Base-by-base conservation (phyloP, 2,797 vertebrate species). In the Anabacerthia variegaticeps region DNA sequence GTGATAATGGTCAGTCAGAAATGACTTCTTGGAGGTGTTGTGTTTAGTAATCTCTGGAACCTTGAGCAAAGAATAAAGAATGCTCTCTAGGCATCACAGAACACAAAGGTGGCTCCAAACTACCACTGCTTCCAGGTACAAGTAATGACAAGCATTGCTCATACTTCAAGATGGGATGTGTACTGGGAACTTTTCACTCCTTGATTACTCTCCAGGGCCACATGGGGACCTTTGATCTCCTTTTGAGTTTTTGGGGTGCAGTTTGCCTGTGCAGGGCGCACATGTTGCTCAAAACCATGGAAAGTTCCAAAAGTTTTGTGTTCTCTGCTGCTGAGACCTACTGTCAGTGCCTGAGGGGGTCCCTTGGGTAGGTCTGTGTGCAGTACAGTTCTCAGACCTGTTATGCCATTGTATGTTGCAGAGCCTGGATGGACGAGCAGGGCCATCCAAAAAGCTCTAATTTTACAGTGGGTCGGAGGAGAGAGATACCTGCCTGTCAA, bases 371-470 rank as follows among this genome's bases (percentile, higher is more conserved):
- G 56, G 26, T 75, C 71, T 69, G 9, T 37, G 41, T 20, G 24
- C 44, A 41, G 34, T 16, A 5, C 22, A 18, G 16, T 56, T 75
- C 66, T 43, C 43, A 17, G 4, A 69, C 24, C 24, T 6, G 1
- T 43, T 73, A 12, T 12, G 21, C 37, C 18, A 11, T 2, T 12
- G 28, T 5, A 4, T 7, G 10, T 56, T 79, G 30, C 0, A 4
- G 55, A 82, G 67, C n/a, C 0, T 0, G 12, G 27, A 52, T 7
- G 52, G 63, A 63, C 19, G 44, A 69, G 44, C 18, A 59, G 56
- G 27, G 37, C 52, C 28, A 58, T 44, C 13, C 3, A 1, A 71
- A 89, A 86, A 14, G 2, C 61, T 54, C 24, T 9, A 67, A 1
- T 72, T 75, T 22, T 58, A 0, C 34, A 34, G 52, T 39, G 34